These are phyloP conservation scores for Bellardia bayeri DNA, from an alignment of 2,888 invertebrate species.

Conservation along the genomic window DNA sequence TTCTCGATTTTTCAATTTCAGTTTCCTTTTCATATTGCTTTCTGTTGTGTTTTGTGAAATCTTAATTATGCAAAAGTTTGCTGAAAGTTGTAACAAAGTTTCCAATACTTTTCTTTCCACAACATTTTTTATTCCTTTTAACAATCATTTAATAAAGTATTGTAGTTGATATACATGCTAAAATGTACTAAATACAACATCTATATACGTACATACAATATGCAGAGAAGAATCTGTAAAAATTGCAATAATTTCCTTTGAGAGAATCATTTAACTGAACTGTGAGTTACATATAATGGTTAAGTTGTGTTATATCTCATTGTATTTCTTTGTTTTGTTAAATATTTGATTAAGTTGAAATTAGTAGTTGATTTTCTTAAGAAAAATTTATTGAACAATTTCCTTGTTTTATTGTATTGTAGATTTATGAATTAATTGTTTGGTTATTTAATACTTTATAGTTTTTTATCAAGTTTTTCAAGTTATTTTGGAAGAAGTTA, in stretches of 20 bases:
- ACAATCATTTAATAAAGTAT: conserved; percentile 33
- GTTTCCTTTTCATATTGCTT: conserved; percentile 3
- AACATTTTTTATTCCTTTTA: conserved; percentile 21
- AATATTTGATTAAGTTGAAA: conserved; percentile 17
- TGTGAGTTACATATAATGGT: too few relatives aligned
- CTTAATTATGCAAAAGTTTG: conserved; percentile 65
- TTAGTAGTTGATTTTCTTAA: conserved; percentile 36
- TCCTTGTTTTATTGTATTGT: too few relatives aligned
- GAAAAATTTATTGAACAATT: background rate
- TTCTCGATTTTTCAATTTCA: background rate
- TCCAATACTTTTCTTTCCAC: conserved; percentile 30
- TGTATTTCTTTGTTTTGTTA: conserved; percentile 1
- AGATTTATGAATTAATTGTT: too few relatives aligned
- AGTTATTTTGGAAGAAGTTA: too few relatives aligned
- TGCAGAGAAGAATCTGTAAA: background rate
- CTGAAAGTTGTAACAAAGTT: conserved; percentile 43
- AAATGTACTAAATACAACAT: too few relatives aligned
- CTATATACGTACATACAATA: background rate
- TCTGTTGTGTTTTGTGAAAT: conserved; percentile 35
- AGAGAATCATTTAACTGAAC: background rate
- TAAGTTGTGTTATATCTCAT: background rate
- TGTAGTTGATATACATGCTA: conserved; percentile 9
- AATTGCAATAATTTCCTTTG: background rate
- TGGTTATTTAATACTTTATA: background rate
- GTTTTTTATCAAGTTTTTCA: too few relatives aligned